Conservation (phyloP, 2,888 invertebrate species). For the Protodeltote pygarga region DNA sequence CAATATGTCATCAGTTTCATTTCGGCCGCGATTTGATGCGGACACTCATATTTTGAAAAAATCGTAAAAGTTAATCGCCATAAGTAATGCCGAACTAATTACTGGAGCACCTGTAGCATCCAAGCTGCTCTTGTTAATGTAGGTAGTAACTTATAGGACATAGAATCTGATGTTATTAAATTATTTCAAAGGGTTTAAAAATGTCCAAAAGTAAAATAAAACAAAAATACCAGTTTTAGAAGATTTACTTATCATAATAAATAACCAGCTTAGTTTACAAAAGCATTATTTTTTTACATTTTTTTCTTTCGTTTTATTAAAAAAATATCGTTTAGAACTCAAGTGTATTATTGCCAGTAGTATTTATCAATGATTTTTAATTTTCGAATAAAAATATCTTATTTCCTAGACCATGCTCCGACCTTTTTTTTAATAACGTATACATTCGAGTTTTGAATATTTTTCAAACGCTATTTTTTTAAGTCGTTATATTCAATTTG, state of each 20-base stretch:
- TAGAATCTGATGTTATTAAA: too few species aligned
- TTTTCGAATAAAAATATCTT: constrained; percentile 34
- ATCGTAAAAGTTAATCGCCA: too few species aligned
- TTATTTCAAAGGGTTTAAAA: neutral
- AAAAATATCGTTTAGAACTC: constrained; percentile 64
- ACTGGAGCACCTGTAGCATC: too few species aligned
- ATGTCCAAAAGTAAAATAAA: constrained; percentile 54
- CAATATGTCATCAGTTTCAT: too few species aligned
- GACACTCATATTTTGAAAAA: too few species aligned
- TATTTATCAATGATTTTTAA: constrained; percentile 23
- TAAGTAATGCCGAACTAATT: too few species aligned
- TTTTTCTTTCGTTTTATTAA: constrained; percentile 58
- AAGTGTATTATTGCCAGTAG: constrained; percentile 57
- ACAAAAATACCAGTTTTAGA: constrained; percentile 65
- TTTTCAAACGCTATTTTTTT: too few species aligned
- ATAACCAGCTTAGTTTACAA: constrained; percentile 84
- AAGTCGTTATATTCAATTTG: neutral
- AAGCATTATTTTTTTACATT: constrained; percentile 71
- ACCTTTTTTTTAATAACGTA: constrained; percentile 6
- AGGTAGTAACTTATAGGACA: too few species aligned
- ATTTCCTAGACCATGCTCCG: constrained; percentile 5
- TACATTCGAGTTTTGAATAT: too few species aligned
- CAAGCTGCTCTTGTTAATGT: too few species aligned
- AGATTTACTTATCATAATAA: constrained; percentile 84
- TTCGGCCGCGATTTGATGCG: too few species aligned